A percentile compares a stretch with the other conserved stretches of the same genome.
Evolutionary conservation across 2,888 invertebrate genomes (phyloP).

Genomic region (Eudasyphora cyanicolor): DNA sequence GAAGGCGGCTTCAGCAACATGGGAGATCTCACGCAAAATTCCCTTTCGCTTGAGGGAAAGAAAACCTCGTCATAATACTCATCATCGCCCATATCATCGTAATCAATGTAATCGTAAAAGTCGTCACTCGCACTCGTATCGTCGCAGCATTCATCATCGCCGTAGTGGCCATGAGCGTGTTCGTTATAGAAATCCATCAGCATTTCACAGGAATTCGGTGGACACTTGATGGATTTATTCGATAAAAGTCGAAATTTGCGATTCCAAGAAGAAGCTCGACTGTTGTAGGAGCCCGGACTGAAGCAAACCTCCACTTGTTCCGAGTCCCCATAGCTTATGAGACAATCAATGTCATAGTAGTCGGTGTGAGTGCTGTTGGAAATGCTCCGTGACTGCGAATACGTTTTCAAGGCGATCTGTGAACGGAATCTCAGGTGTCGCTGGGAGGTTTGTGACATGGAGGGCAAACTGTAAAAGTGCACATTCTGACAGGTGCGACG

Average conservation of each 20-base stretch:
- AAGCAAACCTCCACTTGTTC: slow-evolving; percentile 68
- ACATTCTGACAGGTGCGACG: neutral
- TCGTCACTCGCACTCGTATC: slow-evolving; percentile 59
- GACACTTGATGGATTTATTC: neutral
- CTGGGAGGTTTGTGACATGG: neutral
- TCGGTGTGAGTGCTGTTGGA: neutral
- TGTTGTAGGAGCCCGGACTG: slow-evolving; percentile 54
- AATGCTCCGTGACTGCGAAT: neutral
- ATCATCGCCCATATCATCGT: slow-evolving; percentile 35
- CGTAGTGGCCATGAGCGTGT: neutral
- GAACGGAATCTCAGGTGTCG: slow-evolving; percentile 17
- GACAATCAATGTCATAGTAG: slow-evolving; percentile 67
- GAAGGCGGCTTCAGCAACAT: neutral
- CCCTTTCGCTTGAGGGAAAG: slow-evolving; percentile 56
- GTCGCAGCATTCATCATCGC: neutral
- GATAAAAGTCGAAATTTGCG: slow-evolving; percentile 60
- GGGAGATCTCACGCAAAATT: slow-evolving; percentile 48
- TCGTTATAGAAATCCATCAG: neutral
- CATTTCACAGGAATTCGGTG: neutral
- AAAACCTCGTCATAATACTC: slow-evolving; percentile 18
- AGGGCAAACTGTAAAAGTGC: neutral
- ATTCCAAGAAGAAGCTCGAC: slow-evolving; percentile 69
- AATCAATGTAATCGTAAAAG: slow-evolving; percentile 48
- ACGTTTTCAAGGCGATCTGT: neutral
- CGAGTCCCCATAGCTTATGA: slow-evolving; percentile 66